Evolutionary conservation across 2,113 vertebrate species (phyloP), one percentile per base, ranked within the genome.

Genomic region (Platysteira castanea): DNA sequence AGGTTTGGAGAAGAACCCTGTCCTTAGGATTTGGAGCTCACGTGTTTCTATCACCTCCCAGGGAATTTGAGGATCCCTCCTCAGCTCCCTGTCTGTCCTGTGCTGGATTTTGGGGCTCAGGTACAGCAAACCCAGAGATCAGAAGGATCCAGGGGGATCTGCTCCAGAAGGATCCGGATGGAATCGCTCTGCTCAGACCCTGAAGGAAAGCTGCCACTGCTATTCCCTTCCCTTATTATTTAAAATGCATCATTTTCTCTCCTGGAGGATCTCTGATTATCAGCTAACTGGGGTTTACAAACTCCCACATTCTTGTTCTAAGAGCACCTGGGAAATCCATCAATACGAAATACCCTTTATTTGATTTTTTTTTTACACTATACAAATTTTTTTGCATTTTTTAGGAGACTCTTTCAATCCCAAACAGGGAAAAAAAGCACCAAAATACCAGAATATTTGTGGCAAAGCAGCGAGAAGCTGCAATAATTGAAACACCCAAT

Each of bases 191-290:
- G 31, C 49, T 31, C n/a, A 49, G 15, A 63, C 35, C 49, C 54
- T 61, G n/a, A 37, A 37, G 11, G 28, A 54, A 63, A 87, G 54
- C 21, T 70, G 33, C 0, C 1, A 15, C 47, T 81, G 50, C 39
- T 19, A 1, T 18, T 78, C 39, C 69, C 15, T 89, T 41, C 44
- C 23, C 10, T 21, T 26, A 27, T 15, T 10, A 26, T 56, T 69
- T 7, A n/a, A 28, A 78, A 39, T 1, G 17, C 2, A 0, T 5
- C 0, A 49, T 44, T 81, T 83, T 44, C 3, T 8, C 70, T 60
- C 63, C 3, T 35, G n/a, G 4, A 35, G 1, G 1, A 4, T 31
- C 61, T 60, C 61, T 37, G 33, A 7, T 5, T n/a, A 22, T 6
- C 76, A 84, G 20, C 65, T 63, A 16, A 37, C 22, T 18, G 59